Base-by-base conservation (phyloP, 2,888 invertebrate species). In the Plagodis pulveraria region DNA sequence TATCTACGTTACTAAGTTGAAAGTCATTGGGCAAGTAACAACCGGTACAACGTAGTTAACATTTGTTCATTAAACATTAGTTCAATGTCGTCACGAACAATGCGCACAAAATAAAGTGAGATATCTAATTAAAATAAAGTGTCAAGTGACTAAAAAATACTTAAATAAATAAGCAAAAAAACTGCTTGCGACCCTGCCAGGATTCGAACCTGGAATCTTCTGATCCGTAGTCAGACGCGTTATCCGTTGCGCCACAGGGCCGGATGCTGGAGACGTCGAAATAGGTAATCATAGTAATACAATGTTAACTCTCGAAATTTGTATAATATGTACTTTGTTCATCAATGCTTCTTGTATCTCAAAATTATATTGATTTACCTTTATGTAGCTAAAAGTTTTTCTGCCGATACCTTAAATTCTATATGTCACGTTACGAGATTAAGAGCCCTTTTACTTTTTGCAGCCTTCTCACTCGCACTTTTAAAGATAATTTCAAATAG, bases 221-320 rank as follows among this genome's bases (percentile, higher is more conserved):
- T 94, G 94, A 94, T 94, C 94, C 94, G 94, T 94, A 94, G 94
- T 94, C 94, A 94, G 94, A 94, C 94, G 94, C 94, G 94, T 94
- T 94, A 94, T 94, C 93, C 94, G 83, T 94, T 94, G 94, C 94
- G 94, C 94, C 94, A 94, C 94, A 94, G 89, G 94, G 93, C 94
- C 93, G n/a, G 72, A 63, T 66, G 57, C 0, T 0, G 0, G 0
- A 0, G 0, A 0, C 0, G 0, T 0, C 35, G 65, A 79, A 84
- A 83, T 76, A 69, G 46, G 57, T 63, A 56, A 4, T 5, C 41
- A 52, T 5, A 0, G 9, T 50, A 36, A 9, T 35, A 8, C 36
- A 36, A 5, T 36, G 36, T 36, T 36, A 1, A 36, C 36, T 8
- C 36, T 36, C 5, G 36, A 38, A 9, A 22, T 4, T 22, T 22